A percentile compares a stretch with the other conserved stretches of the same genome.
Conservation (phyloP, 2,797 vertebrate species). For the Leucoraja ocellata region DNA sequence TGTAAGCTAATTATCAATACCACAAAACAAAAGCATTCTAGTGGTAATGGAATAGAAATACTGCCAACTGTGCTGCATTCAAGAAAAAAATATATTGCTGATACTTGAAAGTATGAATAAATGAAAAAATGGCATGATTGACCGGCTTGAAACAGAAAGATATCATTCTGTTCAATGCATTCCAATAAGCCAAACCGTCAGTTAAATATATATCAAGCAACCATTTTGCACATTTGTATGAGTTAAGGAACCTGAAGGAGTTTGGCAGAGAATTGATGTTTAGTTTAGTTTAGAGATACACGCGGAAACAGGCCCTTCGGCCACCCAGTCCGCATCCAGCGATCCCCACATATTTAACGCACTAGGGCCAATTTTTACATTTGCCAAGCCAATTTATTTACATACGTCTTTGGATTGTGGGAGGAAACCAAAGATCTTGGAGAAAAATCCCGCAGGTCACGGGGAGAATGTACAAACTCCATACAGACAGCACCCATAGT, state of each 20-base stretch:
- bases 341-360: too few relatives aligned
- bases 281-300: too few relatives aligned
- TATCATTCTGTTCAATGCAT: background rate
- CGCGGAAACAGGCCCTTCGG: too few relatives aligned
- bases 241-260: background rate
- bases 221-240: background rate
- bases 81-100: background rate
- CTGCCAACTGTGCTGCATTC: background rate
- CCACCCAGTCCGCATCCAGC: too few relatives aligned
- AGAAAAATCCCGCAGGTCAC: too few relatives aligned
- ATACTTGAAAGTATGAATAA: background rate
- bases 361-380: too few relatives aligned
- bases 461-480: too few relatives aligned
- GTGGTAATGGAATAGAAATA: background rate
- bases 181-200: slow-evolving; percentile 4
- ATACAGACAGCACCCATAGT: too few relatives aligned
- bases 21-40: background rate
- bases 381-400: too few relatives aligned
- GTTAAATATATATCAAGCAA: background rate
- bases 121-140: slow-evolving; percentile 1
- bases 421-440: too few relatives aligned
- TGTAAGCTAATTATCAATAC: background rate
- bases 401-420: too few relatives aligned
- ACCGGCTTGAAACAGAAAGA: background rate
- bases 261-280: too few relatives aligned